These are phyloP conservation scores for Aphaenogaster floridana DNA, from an alignment of 1,140 invertebrate genomes.

Conservation along the genomic window DNA sequence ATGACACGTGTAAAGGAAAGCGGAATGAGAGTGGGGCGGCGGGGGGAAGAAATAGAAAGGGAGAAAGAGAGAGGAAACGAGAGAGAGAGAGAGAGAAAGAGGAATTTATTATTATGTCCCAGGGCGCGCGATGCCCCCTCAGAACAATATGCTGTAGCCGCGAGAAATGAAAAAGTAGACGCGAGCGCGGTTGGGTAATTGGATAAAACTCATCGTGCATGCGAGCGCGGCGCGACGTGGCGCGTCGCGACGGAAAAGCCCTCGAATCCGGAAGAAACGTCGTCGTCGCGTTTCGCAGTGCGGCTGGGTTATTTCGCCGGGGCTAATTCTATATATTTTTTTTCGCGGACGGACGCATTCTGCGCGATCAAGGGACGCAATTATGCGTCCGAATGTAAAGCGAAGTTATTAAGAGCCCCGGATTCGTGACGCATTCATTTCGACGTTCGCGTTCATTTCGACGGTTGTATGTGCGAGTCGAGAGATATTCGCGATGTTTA, in stretches of 20 bases:
- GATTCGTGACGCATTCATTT: constrained; percentile 42
- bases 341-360: constrained; percentile 47
- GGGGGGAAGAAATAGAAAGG: constrained; percentile 42
- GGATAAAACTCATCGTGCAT: constrained; percentile 70
- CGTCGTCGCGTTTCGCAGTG: constrained; percentile 28
- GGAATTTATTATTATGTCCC: constrained; percentile 77
- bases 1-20: constrained; percentile 69
- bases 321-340: constrained; percentile 62
- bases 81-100: constrained; percentile 31
- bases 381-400: constrained; percentile 62
- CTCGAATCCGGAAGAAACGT: constrained; percentile 62
- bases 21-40: constrained; percentile 57
- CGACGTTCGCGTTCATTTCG: constrained; percentile 31
- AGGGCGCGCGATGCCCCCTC: constrained; percentile 70
- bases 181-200: constrained; percentile 68
- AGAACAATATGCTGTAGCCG: constrained; percentile 72
- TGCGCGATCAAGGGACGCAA: constrained; percentile 58
- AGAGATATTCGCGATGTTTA: constrained; percentile 31
- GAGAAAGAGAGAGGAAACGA: background rate
- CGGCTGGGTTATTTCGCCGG: constrained; percentile 53
- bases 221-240: constrained; percentile 46
- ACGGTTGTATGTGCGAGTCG: background rate
- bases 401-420: constrained; percentile 52
- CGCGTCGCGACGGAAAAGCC: constrained; percentile 46
- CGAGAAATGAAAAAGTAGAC: constrained; percentile 69